Base-by-base conservation (phyloP, 2,113 vertebrate species). In the Circaetus cinerascens region DNA sequence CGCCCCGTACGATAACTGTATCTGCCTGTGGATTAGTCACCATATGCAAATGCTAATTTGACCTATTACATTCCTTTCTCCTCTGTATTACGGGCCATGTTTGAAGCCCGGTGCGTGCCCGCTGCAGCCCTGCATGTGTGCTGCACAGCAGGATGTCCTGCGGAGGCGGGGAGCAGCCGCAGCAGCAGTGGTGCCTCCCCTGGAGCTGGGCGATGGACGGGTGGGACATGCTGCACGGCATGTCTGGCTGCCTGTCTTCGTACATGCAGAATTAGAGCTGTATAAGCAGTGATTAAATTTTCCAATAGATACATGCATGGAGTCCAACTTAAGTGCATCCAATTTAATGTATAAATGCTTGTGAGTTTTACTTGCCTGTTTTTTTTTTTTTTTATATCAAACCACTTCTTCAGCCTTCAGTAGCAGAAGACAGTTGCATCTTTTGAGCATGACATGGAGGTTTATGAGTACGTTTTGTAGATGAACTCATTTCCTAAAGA, bases 21-120 rank as follows among this genome's bases (percentile, higher is more conserved):
- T 95, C 83, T 96, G 88, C 91, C 57, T 85, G 68, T 15, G 5
- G 64, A 72, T 96, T 86, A 93, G 68, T 96, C 94, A 89, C 69
- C 8, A 0, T 56, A 67, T 88, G 85, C 72, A 95, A 59, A 95
- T 92, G 79, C 68, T 95, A 12, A 72, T 80, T 55, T 66, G 88
- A 78, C 83, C 72, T 90, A 25, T 85, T 91, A 8, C 50, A 15
- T 67, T 87, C 63, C 83, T 88, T 81, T 76, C 46, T 78, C 27
- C 63, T 87, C 38, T 27, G 41, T 34, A 4, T 64, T 3, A 18
- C 0, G 34, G 69, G 77, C 64, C 2, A 1, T 3, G 21, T 5
- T 1, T 4, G 27, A 43, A 84, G 53, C 46, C 8, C 2, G 0
- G 32, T 5, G 21, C 0, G 4, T 43, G 41, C 36, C 46, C 15